Conservation (phyloP, 2,113 vertebrate genomes). For the Pterophyllum scalare region DNA sequence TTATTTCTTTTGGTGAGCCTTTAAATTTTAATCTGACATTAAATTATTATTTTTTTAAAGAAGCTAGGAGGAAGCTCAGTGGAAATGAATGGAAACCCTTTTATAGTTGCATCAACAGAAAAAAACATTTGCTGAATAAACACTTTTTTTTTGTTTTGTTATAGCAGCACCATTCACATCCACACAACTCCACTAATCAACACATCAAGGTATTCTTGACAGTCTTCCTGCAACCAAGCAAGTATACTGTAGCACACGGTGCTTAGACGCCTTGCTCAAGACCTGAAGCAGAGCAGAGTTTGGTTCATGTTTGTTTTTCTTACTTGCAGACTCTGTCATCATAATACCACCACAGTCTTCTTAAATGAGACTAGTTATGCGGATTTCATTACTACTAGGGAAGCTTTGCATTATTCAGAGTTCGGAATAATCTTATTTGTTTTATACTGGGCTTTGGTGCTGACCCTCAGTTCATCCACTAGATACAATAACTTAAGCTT, state of each 20-base stretch:
- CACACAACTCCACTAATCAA: neutral
- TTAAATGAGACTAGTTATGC: neutral
- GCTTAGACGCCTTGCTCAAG: neutral
- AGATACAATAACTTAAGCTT: neutral
- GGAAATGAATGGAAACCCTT: conserved; percentile 40
- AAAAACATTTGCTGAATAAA: conserved; percentile 31
- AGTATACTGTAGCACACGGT: neutral
- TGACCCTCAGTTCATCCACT: neutral
- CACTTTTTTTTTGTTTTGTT: conserved; percentile 24
- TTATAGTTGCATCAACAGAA: neutral
- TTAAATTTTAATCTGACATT: neutral
- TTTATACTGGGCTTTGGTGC: neutral
- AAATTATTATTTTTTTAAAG: neutral
- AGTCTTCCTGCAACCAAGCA: neutral
- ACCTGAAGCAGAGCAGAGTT: neutral
- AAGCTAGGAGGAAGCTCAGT: neutral
- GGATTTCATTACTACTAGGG: neutral
- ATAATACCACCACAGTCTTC: neutral
- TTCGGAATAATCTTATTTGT: neutral
- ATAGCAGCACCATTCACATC: neutral
- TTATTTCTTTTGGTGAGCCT: neutral
- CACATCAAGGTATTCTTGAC: neutral
- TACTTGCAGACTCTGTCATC: neutral
- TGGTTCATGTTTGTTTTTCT: neutral
- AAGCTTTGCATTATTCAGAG: neutral